phyloP scores from a whole-genome alignment of 2,888 invertebrate genomes.

The Pristionchus arcanus region DNA sequence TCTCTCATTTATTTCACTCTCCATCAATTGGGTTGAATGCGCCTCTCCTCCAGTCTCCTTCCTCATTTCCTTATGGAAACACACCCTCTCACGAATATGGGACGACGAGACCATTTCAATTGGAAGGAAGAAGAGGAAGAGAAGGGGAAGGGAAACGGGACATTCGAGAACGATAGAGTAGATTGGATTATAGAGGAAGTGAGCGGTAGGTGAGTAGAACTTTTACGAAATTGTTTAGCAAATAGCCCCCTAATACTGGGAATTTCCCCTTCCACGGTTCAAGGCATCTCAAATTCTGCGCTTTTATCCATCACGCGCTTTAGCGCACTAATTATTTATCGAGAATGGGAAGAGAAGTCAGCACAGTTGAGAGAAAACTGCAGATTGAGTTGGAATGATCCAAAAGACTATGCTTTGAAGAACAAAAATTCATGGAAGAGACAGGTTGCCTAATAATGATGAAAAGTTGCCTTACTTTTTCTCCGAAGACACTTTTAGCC shows the following conservation, averaged over 20 bases:
- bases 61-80: constrained; percentile 49
- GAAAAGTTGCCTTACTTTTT: constrained; percentile 62
- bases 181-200: constrained; percentile 1
- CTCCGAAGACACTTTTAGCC: constrained; percentile 69
- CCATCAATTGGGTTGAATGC: not conserved
- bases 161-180: constrained; percentile 15
- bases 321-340: constrained; percentile 14
- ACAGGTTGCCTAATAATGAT: not conserved
- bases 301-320: constrained; percentile 30
- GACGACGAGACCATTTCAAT: not conserved
- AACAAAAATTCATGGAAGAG: not conserved
- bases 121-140: not conserved
- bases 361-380: constrained; percentile 16
- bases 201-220: not conserved
- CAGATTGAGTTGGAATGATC: not conserved
- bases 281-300: not conserved
- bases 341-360: not conserved
- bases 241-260: not conserved
- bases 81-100: constrained; percentile 14
- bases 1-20: not conserved
- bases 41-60: not conserved
- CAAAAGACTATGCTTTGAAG: no score
- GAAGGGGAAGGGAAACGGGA: not conserved
- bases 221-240: not conserved
- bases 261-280: not conserved